phyloP scores from a whole-genome alignment of 92 coral and sea anemone species.

The Parazoanthus atlanticus region DNA sequence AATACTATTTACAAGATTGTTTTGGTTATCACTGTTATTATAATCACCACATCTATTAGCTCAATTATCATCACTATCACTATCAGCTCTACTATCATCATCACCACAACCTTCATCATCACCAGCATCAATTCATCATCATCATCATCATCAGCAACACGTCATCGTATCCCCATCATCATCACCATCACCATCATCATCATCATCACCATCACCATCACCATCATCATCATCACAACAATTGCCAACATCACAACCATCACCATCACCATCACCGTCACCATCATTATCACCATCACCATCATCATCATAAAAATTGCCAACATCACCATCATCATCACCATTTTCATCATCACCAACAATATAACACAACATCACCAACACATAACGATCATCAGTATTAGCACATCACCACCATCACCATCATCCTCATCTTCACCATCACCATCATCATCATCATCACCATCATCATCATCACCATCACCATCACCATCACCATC shows the following conservation, averaged over 20 bases:
- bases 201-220: not conserved
- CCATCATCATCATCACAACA: not conserved
- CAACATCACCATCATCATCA: no score
- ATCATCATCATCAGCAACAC: slow-evolving; percentile 9
- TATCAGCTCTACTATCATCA: not conserved
- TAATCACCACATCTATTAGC: not conserved
- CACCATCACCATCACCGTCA: not conserved
- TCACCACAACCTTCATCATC: not conserved
- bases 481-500: not conserved
- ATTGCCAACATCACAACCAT: no score
- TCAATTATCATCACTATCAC: not conserved
- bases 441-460: not conserved
- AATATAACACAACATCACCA: not conserved
- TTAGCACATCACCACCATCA: no score
- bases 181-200: slow-evolving; percentile 1
- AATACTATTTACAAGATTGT: no score
- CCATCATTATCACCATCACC: not conserved
- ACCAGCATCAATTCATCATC: not conserved
- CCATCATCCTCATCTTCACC: not conserved
- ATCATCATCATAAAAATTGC: not conserved
- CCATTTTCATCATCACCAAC: not conserved
- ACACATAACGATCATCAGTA: not conserved
- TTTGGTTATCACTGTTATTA: no score
- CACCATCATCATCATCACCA: not conserved
- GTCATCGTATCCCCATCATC: slow-evolving; percentile 8